phyloP scores from a whole-genome alignment of 2,797 vertebrate genomes.

The Artibeus lituratus region DNA sequence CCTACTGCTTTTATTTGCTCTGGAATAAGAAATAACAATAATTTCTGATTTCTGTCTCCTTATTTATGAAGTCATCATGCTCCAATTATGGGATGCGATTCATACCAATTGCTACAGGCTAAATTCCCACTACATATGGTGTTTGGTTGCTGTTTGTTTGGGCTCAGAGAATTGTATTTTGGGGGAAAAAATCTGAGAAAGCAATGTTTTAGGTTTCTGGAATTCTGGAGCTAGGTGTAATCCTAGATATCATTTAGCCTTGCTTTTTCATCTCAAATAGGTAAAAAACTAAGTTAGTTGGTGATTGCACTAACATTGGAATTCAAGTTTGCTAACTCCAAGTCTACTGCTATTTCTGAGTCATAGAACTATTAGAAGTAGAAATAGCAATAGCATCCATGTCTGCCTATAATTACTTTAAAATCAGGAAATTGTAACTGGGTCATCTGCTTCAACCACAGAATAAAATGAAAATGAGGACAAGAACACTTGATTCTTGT shows the following conservation, averaged over 20 bases:
- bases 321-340: background rate
- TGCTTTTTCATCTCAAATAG: background rate
- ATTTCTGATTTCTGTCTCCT: background rate
- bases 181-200: background rate
- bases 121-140: background rate
- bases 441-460: conserved; percentile 79
- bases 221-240: background rate
- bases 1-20: background rate
- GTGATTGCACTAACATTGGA: background rate
- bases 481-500: conserved; percentile 75
- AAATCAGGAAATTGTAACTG: conserved; percentile 64
- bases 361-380: background rate
- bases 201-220: background rate
- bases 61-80: background rate
- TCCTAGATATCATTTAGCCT: background rate
- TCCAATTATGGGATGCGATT: background rate
- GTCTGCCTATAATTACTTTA: conserved; percentile 38
- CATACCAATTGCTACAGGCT: background rate
- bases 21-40: background rate
- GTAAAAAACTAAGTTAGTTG: background rate
- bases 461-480: conserved; percentile 77
- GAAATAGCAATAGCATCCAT: background rate
- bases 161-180: background rate
- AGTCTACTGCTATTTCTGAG: background rate
- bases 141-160: background rate